These are phyloP conservation scores for Amiota communis DNA, from an alignment of 2,888 invertebrate genomes.

Conservation along the genomic window DNA sequence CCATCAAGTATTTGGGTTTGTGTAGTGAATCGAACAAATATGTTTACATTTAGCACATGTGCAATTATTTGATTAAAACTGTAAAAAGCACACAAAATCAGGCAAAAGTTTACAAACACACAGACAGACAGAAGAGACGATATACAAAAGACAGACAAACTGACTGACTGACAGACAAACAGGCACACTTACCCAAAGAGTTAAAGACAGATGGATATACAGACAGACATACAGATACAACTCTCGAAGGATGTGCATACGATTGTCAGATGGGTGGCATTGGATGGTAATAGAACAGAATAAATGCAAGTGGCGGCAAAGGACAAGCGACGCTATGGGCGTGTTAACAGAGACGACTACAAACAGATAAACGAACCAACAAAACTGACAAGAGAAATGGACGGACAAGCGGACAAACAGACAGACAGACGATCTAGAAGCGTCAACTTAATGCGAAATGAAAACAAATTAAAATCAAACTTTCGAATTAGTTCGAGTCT, in stretches of 20 bases:
- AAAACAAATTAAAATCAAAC: constrained; percentile 70
- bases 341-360: not conserved
- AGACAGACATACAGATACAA: constrained; percentile 38
- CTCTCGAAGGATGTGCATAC: constrained; percentile 25
- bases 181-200: not conserved
- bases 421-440: constrained; percentile 7
- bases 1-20: constrained; percentile 51
- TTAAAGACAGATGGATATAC: constrained; percentile 10
- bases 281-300: not conserved
- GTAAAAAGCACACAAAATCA: constrained; percentile 70
- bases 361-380: constrained; percentile 17
- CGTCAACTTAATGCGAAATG: constrained; percentile 66
- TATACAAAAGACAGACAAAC: not conserved
- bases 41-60: constrained; percentile 72
- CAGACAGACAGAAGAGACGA: constrained; percentile 13
- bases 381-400: constrained; percentile 2
- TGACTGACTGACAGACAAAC: not conserved
- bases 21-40: constrained; percentile 71
- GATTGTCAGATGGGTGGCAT: not conserved
- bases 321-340: constrained; percentile 4
- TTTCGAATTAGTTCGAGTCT: constrained; percentile 68
- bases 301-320: not conserved
- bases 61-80: constrained; percentile 72
- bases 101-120: constrained; percentile 63
- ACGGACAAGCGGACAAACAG: constrained; percentile 19